Evolutionary conservation across 2,888 invertebrate genomes (phyloP).

Genomic region (Phyllotreta cruciferae): DNA sequence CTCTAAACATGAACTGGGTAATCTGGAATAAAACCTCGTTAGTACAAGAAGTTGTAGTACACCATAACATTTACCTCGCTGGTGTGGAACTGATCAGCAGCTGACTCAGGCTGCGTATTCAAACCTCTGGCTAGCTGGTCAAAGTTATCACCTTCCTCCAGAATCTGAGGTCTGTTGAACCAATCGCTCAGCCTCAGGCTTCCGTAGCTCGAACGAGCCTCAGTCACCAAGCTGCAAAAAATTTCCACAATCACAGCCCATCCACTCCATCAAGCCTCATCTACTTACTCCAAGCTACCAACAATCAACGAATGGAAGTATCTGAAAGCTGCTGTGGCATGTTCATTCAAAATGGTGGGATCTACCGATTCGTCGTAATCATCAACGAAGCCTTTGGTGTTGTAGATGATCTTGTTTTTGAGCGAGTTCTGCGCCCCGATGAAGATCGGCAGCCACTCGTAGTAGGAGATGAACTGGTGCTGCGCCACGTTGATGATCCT

Average conservation of each 20-base stretch:
- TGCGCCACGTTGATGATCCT: conserved; percentile 73
- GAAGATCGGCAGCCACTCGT: conserved; percentile 79
- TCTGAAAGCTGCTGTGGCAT: conserved; percentile 76
- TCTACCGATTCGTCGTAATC: conserved; percentile 73
- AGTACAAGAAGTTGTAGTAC: too few species aligned
- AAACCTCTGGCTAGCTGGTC: conserved; percentile 79
- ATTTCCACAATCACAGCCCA: too few species aligned
- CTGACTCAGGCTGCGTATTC: conserved; percentile 77
- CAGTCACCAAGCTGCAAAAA: conserved; percentile 65
- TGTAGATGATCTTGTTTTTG: conserved; percentile 69
- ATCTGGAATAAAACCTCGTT: conserved; percentile 62
- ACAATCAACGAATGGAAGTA: conserved; percentile 77
- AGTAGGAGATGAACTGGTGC: conserved; percentile 77
- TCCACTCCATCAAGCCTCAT: too few species aligned
- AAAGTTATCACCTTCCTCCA: conserved; percentile 71
- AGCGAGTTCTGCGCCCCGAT: conserved; percentile 71
- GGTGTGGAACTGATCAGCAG: conserved; percentile 80
- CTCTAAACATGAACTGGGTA: conserved; percentile 71
- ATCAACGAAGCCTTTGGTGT: conserved; percentile 67
- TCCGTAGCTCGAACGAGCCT: conserved; percentile 64
- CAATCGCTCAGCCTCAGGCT: conserved; percentile 74
- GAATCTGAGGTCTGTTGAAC: conserved; percentile 71
- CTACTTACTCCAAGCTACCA: conserved; percentile 72
- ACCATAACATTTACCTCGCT: conserved; percentile 69
- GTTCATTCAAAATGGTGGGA: conserved; percentile 72